Evolutionary conservation across 2,113 vertebrate genomes (phyloP), one percentile per base, ranked within the genome.

Genomic region (Takifugu bimaculatus): DNA sequence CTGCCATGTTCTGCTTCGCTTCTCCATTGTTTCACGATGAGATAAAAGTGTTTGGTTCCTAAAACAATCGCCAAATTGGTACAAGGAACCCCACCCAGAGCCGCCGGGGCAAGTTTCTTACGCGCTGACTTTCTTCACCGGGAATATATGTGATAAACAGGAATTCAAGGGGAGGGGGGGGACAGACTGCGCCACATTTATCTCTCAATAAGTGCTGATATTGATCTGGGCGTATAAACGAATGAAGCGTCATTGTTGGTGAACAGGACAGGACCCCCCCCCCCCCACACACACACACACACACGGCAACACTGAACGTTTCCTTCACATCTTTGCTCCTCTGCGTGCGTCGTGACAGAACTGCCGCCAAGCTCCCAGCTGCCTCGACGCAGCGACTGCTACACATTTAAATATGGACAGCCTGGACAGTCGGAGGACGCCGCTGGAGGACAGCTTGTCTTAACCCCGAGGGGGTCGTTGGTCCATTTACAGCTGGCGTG

Each of bases 251-350:
- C 61, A 68, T 81, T 71, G 74, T 77, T 67, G 60, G 47, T 57
- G 74, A 79, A 78, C 57, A 72, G 61, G 61, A 50, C 80, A 89
- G 88, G 89, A 87, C 84, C 78, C 88, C 87, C 87, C 85, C 39
- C 63, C 78, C 57, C 43, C 69, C 6, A 13, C 48, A 43, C 65
- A 26, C 70, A 20, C 78, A 59, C 35, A 14, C 74, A 57, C 68
- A 50, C 3, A 2, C 44, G 4, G 9, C 45, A 70, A 54, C 55
- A 26, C 49, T n/a, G 32, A 65, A 15, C 55, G 25, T 5, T 44
- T 57, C 26, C 59, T 11, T 26, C 42, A 56, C 26, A n/a, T 28
- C 45, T 53, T 47, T 26, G 54, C 42, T 60, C 29, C 64, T 70
- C 48, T 54, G 42, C 70, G 63, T 45, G 43, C 5, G 13, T 55